phyloP scores from a whole-genome alignment of 2,888 invertebrate genomes.

The Cerceris rybyensis region DNA sequence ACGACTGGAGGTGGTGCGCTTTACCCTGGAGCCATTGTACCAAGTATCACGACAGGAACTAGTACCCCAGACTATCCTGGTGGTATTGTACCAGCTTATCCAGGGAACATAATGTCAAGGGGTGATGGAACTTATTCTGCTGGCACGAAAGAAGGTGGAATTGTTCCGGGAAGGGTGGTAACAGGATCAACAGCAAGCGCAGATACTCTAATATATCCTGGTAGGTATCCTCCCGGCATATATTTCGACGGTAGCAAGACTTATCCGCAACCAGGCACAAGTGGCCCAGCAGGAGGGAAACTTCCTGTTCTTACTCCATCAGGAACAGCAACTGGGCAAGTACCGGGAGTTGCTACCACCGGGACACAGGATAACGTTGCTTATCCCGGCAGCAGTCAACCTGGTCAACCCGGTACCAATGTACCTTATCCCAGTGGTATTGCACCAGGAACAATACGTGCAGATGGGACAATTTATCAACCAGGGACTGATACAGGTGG shows the following conservation, averaged over 20 bases:
- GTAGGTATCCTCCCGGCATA: slow-evolving; percentile 26
- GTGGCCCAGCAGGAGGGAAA: slow-evolving; percentile 25
- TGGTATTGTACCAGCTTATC: not conserved
- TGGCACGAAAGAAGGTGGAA: not conserved
- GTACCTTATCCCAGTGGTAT: slow-evolving; percentile 40
- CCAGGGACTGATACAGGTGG: too few relatives aligned
- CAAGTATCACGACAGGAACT: not conserved
- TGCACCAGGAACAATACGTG: too few relatives aligned
- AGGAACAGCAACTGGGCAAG: too few relatives aligned
- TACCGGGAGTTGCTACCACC: too few relatives aligned
- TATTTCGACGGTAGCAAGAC: slow-evolving; percentile 20
- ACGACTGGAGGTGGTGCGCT: not conserved
- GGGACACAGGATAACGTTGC: not conserved
- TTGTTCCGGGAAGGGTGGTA: slow-evolving; percentile 8
- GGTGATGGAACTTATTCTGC: slow-evolving; percentile 22
- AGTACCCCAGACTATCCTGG: not conserved
- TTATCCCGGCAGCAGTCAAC: slow-evolving; percentile 18
- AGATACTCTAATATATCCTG: slow-evolving; percentile 24
- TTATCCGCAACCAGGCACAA: slow-evolving; percentile 19
- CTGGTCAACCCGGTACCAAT: slow-evolving; percentile 8
- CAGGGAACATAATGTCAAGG: not conserved
- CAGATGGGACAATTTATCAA: too few relatives aligned
- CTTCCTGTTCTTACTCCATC: too few relatives aligned
- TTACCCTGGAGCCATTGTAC: slow-evolving; percentile 8
- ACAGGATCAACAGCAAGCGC: slow-evolving; percentile 33